These are phyloP conservation scores for Metaphire vulgaris DNA, from an alignment of 1,140 invertebrate species.

Conservation along the genomic window DNA sequence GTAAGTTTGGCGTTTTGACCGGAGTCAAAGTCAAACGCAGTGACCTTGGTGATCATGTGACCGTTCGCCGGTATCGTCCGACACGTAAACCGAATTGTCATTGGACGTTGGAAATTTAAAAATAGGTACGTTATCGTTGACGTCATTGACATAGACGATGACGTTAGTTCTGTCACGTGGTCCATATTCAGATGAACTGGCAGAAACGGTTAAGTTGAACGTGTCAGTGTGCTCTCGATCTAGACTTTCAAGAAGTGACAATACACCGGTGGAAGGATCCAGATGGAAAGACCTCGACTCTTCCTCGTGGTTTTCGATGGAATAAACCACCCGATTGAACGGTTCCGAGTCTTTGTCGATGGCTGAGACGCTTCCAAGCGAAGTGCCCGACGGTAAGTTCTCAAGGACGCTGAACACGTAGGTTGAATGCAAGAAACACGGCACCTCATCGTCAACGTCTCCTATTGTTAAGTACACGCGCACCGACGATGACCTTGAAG, in stretches of 20 bases:
- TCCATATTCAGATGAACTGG: background rate
- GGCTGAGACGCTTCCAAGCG: background rate
- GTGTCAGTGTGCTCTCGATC: constrained; percentile 25
- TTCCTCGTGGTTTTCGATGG: background rate
- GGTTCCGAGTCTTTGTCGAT: constrained; percentile 3
- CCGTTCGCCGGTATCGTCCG: constrained; percentile 15
- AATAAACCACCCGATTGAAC: constrained; percentile 3
- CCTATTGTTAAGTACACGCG: background rate
- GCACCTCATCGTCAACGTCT: background rate
- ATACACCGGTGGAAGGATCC: background rate
- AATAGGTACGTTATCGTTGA: constrained; percentile 46
- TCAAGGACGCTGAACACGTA: background rate
- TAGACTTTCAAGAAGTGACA: constrained; percentile 3
- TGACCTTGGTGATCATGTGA: constrained; percentile 61
- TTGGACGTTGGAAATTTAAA: constrained; percentile 38
- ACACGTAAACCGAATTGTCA: constrained; percentile 35
- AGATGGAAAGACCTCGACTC: background rate
- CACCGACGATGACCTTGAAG: background rate
- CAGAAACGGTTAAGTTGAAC: constrained; percentile 20
- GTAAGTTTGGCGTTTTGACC: constrained; percentile 50
- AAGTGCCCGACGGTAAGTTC: background rate
- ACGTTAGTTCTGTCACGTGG: constrained; percentile 58
- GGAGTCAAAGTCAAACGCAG: constrained; percentile 47
- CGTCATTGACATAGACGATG: constrained; percentile 39
- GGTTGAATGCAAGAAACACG: background rate